Evolutionary conservation across 2,113 vertebrate species (phyloP).

Genomic region (Campylorhamphus procurvoides): DNA sequence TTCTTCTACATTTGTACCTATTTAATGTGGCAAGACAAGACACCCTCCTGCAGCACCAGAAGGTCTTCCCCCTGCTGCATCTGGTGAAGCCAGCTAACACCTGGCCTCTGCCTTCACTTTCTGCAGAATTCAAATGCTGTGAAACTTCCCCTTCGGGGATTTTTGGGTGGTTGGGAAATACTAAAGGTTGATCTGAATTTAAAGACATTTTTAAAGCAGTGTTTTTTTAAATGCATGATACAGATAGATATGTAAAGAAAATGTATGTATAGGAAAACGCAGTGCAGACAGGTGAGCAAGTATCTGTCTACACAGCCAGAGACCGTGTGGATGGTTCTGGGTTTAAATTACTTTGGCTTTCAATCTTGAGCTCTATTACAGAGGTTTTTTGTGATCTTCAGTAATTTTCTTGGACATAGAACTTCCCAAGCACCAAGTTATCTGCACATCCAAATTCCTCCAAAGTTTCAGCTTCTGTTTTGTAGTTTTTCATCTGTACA

Average conservation of each 20-base stretch:
- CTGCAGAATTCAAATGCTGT: not conserved
- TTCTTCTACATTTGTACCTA: not conserved
- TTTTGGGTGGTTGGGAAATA: not conserved
- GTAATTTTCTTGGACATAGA: accelerated
- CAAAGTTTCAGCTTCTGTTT: not conserved
- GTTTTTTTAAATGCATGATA: not conserved
- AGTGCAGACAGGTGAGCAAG: not conserved
- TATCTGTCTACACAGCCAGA: not conserved
- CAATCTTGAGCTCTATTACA: not conserved
- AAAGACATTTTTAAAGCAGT: not conserved
- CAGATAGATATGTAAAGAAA: not conserved
- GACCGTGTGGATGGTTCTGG: not conserved
- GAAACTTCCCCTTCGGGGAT: not conserved
- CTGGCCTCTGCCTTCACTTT: not conserved
- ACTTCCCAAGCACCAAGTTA: not conserved
- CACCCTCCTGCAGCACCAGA: not conserved
- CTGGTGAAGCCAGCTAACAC: not conserved
- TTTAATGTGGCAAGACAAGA: not conserved
- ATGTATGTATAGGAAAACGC: not conserved
- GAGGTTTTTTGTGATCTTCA: not conserved
- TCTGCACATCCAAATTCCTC: not conserved
- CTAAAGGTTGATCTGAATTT: not conserved
- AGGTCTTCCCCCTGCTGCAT: not conserved
- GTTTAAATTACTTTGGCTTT: not conserved
- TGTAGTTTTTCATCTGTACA: not conserved